Percentiles rank a stretch among this genome's conserved stretches.
Evolutionary conservation across 2,888 invertebrate species (phyloP).

Genomic region (Amitus sp.): DNA sequence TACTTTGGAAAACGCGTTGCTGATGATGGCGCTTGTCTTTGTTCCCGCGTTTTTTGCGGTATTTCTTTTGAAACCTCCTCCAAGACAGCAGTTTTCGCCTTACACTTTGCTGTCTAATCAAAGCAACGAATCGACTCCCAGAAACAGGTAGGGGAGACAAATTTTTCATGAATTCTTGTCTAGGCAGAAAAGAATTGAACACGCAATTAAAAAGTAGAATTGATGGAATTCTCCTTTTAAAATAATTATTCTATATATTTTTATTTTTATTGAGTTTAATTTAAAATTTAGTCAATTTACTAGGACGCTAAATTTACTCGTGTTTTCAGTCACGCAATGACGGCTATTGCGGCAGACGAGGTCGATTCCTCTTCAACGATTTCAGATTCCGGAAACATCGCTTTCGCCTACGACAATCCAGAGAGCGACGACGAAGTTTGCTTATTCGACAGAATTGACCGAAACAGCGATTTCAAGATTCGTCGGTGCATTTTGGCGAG

Average conservation of each 20-base stretch:
- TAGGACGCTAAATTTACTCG: too few species aligned
- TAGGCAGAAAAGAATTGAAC: too few species aligned
- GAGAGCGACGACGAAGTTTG: slow-evolving; percentile 13
- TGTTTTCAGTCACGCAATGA: slow-evolving; percentile 7
- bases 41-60: slow-evolving; percentile 51
- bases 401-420: slow-evolving; percentile 23
- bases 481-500: slow-evolving; percentile 16
- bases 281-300: too few species aligned
- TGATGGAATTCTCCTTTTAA: too few species aligned
- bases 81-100: slow-evolving; percentile 18
- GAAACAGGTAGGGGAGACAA: slow-evolving; percentile 15
- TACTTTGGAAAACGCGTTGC: slow-evolving; percentile 45
- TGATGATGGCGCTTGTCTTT: slow-evolving; percentile 50
- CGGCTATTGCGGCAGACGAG: neutral
- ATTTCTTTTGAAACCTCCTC: slow-evolving; percentile 43
- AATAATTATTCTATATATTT: too few species aligned
- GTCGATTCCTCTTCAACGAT: neutral
- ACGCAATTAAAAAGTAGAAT: too few species aligned
- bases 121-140: slow-evolving; percentile 14
- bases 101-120: slow-evolving; percentile 24
- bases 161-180: neutral
- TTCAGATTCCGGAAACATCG: slow-evolving; percentile 8
- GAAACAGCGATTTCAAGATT: slow-evolving; percentile 17
- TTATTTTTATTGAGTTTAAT: too few species aligned
- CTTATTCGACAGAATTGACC: slow-evolving; percentile 15